These are phyloP conservation scores for Scalopus aquaticus DNA, from an alignment of 2,113 vertebrate species.

Conservation along the genomic window DNA sequence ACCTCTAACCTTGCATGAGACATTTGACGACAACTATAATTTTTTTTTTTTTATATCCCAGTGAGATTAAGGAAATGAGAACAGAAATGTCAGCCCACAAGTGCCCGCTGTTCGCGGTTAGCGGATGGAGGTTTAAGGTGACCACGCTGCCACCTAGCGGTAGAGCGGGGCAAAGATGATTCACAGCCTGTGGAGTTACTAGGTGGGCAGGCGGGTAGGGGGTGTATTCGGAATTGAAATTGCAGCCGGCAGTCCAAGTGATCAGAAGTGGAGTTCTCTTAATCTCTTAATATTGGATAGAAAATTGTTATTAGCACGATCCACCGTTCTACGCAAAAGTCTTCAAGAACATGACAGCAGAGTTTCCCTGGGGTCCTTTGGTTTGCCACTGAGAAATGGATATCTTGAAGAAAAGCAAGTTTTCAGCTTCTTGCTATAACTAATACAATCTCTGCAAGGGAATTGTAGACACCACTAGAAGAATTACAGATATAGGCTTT, in stretches of 20 bases:
- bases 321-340: not conserved
- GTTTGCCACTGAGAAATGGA: conserved; percentile 17
- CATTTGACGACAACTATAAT: not conserved
- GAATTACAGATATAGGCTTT: not conserved
- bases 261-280: not conserved
- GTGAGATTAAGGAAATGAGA: conserved; percentile 31
- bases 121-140: fast-evolving
- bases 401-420: not conserved
- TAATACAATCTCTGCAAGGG: not conserved
- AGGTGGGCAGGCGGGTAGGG: fast-evolving
- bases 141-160: conserved; percentile 43
- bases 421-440: not conserved
- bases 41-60: not conserved
- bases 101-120: not conserved
- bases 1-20: not conserved
- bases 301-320: not conserved
- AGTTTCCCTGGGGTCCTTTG: not conserved
- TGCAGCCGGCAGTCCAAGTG: not conserved
- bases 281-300: not conserved
- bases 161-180: not conserved
- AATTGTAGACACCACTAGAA: not conserved
- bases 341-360: not conserved
- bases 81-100: not conserved
- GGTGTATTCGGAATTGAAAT: not conserved
- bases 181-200: not conserved